These are phyloP conservation scores for Ctenochaetus hawaiiensis DNA, from an alignment of 2,797 vertebrate species.

Conservation along the genomic window DNA sequence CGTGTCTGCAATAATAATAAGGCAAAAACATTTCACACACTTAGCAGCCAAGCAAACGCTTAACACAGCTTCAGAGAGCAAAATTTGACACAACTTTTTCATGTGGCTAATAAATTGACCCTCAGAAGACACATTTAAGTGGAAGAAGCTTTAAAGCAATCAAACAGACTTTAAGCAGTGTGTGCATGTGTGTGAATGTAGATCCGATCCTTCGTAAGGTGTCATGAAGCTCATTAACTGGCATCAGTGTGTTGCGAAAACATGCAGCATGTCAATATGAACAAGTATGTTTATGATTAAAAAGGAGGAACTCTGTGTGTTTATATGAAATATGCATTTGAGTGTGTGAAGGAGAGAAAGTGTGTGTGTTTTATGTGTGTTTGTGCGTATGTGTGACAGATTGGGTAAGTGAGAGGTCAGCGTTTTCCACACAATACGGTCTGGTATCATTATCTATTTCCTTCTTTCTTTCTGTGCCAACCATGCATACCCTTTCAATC, in stretches of 20 bases:
- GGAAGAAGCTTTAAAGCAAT: conserved; percentile 27
- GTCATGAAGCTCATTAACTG: neutral
- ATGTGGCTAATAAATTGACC: conserved; percentile 35
- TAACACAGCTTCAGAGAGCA: conserved; percentile 6
- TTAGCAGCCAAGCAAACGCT: neutral
- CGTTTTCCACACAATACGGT: conserved; percentile 75
- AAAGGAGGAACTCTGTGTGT: conserved; percentile 20
- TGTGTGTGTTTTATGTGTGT: conserved; percentile 43
- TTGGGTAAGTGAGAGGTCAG: conserved; percentile 71
- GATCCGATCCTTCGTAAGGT: conserved; percentile 12
- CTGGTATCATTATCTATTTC: conserved; percentile 74
- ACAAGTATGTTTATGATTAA: conserved; percentile 36
- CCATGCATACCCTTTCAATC: conserved; percentile 75
- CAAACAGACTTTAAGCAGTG: no score
- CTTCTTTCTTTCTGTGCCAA: conserved; percentile 70
- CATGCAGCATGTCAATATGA: conserved; percentile 15
- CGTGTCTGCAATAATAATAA: no score
- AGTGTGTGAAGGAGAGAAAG: conserved; percentile 6
- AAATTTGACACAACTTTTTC: conserved; percentile 30
- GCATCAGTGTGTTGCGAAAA: neutral
- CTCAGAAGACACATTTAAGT: conserved; percentile 34
- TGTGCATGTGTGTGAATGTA: conserved; percentile 5
- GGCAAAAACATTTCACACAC: no score
- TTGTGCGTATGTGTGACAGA: conserved; percentile 44
- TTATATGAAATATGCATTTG: conserved; percentile 33